phyloP scores from a whole-genome alignment of 2,113 vertebrate genomes.

The Ondatra zibethicus region DNA sequence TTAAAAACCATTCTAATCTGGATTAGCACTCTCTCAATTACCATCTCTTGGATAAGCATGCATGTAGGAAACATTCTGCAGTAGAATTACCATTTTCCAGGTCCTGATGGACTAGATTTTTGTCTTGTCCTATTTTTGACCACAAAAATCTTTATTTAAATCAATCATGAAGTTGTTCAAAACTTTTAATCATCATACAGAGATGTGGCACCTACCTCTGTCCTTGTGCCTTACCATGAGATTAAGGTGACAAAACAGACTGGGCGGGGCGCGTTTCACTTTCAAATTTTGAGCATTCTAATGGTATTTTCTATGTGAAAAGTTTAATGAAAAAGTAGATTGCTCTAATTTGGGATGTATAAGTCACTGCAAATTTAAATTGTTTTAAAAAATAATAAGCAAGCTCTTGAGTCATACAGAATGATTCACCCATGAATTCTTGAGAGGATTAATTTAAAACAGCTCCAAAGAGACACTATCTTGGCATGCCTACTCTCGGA shows the following conservation, averaged over 20 bases:
- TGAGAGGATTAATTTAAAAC: conserved; percentile 79
- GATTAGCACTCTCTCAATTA: conserved; percentile 56
- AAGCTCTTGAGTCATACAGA: conserved; percentile 78
- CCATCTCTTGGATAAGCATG: conserved; percentile 29
- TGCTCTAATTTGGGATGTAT: conserved; percentile 75
- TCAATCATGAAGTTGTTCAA: neutral
- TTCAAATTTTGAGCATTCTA: conserved; percentile 61
- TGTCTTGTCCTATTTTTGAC: conserved; percentile 57
- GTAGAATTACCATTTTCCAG: conserved; percentile 46
- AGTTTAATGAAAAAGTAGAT: conserved; percentile 79
- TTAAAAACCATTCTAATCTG: conserved; percentile 51
- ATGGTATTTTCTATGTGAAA: conserved; percentile 73
- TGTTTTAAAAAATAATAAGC: conserved; percentile 78
- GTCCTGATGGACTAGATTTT: conserved; percentile 30
- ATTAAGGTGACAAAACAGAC: conserved; percentile 47
- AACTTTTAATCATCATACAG: neutral
- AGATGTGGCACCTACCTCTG: neutral
- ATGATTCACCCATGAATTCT: conserved; percentile 80
- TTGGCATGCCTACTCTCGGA: conserved; percentile 61
- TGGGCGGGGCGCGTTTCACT: neutral
- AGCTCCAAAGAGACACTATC: conserved; percentile 67
- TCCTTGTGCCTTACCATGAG: conserved; percentile 25
- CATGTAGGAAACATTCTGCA: conserved; percentile 58
- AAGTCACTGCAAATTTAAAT: conserved; percentile 77
- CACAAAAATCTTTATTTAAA: conserved; percentile 26